phyloP scores from a whole-genome alignment of 2,113 vertebrate genomes.

The Xyliphius kryptos region DNA sequence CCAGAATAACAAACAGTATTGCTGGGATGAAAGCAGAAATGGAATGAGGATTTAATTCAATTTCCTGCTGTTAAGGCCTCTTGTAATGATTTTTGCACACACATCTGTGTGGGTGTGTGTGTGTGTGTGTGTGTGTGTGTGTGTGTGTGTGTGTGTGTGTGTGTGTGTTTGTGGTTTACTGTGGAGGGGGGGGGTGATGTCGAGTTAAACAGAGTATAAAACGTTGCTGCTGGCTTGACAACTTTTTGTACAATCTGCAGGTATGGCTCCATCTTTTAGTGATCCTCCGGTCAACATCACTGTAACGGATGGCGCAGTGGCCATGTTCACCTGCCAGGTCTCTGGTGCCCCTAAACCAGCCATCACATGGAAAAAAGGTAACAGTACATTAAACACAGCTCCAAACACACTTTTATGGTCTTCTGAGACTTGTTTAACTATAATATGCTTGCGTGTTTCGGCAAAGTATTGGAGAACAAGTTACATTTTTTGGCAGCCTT shows the following conservation, averaged over 20 bases:
- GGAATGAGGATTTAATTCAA: conserved; percentile 1
- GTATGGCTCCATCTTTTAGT: conserved; percentile 74
- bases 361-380: conserved; percentile 87
- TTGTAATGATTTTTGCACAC: too few species aligned
- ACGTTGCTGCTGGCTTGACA: too few species aligned
- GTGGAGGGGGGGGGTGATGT: too few species aligned
- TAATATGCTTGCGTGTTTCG: not conserved
- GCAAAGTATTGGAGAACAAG: too few species aligned
- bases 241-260: conserved; percentile 51
- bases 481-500: too few species aligned
- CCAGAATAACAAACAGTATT: conserved; percentile 21
- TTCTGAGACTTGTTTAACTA: not conserved
- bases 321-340: conserved; percentile 75
- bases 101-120: too few species aligned
- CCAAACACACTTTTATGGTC: not conserved
- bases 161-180: too few species aligned
- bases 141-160: too few species aligned
- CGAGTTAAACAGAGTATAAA: too few species aligned
- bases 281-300: conserved; percentile 70
- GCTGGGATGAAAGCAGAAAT: too few species aligned
- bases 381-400: not conserved
- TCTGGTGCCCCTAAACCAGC: conserved; percentile 84
- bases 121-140: too few species aligned
- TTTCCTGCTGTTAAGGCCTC: too few species aligned
- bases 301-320: conserved; percentile 76